These are phyloP conservation scores for Rutilus rutilus DNA, from an alignment of 2,113 vertebrate genomes.

Conservation along the genomic window DNA sequence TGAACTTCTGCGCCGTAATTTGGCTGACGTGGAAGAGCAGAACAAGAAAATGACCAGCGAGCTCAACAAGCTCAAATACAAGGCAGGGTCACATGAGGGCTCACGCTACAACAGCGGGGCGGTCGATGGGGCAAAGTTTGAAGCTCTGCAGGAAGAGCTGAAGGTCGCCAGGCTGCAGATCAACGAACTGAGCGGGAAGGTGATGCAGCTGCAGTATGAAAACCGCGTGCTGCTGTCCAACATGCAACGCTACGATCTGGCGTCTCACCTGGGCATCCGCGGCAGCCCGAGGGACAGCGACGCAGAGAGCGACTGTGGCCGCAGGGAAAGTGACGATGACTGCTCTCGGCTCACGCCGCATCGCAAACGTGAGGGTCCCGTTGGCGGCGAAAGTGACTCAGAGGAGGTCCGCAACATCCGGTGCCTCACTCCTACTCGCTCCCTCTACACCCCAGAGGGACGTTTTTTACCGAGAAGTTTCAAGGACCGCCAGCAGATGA, in stretches of 20 bases:
- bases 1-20: slow-evolving; percentile 90
- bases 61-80: slow-evolving; percentile 96
- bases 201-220: slow-evolving; percentile 98
- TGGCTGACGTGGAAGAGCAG: slow-evolving; percentile 95
- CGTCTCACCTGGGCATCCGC: slow-evolving; percentile 94
- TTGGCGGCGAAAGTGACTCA: slow-evolving; percentile 94
- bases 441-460: slow-evolving; percentile 85
- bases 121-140: slow-evolving; percentile 83
- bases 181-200: slow-evolving; percentile 96
- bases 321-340: slow-evolving; percentile 91
- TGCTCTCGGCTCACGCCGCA: slow-evolving; percentile 89
- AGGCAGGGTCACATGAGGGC: slow-evolving; percentile 84
- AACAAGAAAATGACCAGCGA: slow-evolving; percentile 92
- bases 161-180: slow-evolving; percentile 94
- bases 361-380: slow-evolving; percentile 93
- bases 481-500: slow-evolving; percentile 96
- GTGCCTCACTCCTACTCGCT: slow-evolving; percentile 92
- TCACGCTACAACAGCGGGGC: slow-evolving; percentile 80
- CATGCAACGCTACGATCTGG: slow-evolving; percentile 98
- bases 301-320: slow-evolving; percentile 90
- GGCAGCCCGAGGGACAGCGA: slow-evolving; percentile 94
- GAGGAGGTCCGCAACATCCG: slow-evolving; percentile 96
- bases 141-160: slow-evolving; percentile 93
- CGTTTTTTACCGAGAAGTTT: slow-evolving; percentile 91
- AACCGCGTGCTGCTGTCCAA: slow-evolving; percentile 97